These are phyloP conservation scores for Apolygus lucorum DNA, from an alignment of 1,140 invertebrate genomes.

Conservation along the genomic window DNA sequence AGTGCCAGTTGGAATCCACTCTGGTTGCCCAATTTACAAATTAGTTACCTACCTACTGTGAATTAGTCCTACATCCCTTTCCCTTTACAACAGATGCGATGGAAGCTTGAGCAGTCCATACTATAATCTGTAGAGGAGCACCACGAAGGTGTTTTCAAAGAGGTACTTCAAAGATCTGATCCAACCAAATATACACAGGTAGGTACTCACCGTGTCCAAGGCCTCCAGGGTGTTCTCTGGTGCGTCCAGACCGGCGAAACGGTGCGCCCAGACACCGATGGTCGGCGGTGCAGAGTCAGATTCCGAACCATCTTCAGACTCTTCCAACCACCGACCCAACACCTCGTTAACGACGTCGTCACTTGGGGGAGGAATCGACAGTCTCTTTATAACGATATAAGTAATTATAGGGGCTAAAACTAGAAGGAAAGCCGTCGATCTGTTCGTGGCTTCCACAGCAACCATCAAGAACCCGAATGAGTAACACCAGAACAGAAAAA, in stretches of 20 bases:
- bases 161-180: too few relatives aligned
- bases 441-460: conserved; percentile 23
- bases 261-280: conserved; percentile 49
- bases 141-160: too few relatives aligned
- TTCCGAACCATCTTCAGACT: background rate
- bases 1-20: too few relatives aligned
- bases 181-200: too few relatives aligned
- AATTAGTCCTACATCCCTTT: too few relatives aligned
- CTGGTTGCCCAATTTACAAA: too few relatives aligned
- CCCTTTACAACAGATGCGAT: too few relatives aligned
- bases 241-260: conserved; percentile 59
- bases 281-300: background rate
- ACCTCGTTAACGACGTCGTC: conserved; percentile 3
- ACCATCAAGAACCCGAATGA: conserved; percentile 13
- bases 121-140: too few relatives aligned
- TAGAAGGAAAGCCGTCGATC: background rate
- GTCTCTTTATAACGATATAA: conserved; percentile 1
- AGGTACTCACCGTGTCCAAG: conserved; percentile 54
- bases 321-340: background rate
- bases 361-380: conserved; percentile 12
- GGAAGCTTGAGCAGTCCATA: too few relatives aligned
- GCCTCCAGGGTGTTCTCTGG: conserved; percentile 64
- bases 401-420: conserved; percentile 10
- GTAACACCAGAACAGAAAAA: conserved; percentile 12
- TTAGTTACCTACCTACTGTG: too few relatives aligned